phyloP scores from a whole-genome alignment of 2,113 vertebrate genomes.

The Gopherus flavomarginatus region DNA sequence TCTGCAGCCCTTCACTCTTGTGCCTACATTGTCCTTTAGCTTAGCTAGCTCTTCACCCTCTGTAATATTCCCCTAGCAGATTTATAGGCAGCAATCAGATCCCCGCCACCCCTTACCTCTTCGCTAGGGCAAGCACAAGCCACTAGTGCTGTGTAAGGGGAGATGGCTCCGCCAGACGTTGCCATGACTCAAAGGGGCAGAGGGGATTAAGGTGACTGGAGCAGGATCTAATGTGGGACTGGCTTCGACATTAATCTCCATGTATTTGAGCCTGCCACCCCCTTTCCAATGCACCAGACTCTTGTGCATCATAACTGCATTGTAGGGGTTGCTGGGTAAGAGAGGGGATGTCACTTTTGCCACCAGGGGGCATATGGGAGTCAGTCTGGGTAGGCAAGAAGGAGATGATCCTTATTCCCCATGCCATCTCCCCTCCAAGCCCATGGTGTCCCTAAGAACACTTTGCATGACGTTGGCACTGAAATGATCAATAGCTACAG shows the following conservation, averaged over 20 bases:
- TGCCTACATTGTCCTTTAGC: not conserved
- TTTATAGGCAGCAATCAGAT: not conserved
- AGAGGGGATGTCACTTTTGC: not conserved
- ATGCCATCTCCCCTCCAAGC: not conserved
- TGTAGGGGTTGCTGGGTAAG: not conserved
- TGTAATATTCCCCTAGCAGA: not conserved
- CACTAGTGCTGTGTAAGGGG: not conserved
- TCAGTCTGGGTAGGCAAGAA: not conserved
- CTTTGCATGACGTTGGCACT: not conserved
- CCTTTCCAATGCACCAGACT: not conserved
- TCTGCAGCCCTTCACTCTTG: not conserved
- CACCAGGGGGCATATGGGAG: not conserved
- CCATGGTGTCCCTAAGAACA: not conserved
- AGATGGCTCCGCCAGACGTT: not conserved
- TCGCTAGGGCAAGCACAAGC: not conserved
- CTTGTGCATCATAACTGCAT: not conserved
- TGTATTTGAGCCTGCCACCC: not conserved
- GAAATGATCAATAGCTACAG: not conserved
- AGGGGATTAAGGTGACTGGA: not conserved
- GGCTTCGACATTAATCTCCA: not conserved
- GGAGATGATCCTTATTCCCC: not conserved
- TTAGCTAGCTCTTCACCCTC: not conserved
- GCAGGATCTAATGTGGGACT: not conserved
- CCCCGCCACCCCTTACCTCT: not conserved
- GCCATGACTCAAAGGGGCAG: not conserved